Evolutionary conservation across 2,113 vertebrate species (phyloP).

Genomic region (Vanacampus margaritifer): DNA sequence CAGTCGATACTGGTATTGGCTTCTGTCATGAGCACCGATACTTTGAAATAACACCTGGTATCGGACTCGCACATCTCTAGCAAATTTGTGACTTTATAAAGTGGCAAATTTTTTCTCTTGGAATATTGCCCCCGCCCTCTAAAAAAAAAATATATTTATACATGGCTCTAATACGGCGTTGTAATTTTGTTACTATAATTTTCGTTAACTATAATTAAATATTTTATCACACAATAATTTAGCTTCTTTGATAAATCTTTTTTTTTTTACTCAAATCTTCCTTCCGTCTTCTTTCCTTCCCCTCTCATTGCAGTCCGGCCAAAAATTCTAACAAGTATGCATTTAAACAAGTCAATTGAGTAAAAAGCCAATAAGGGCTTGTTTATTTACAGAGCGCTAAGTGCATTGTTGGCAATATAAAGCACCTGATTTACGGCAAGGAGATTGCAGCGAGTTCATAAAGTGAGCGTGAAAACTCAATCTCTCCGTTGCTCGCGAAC

Average conservation of each 20-base stretch:
- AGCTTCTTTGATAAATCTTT: neutral
- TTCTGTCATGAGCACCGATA: too few relatives aligned
- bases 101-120: too few relatives aligned
- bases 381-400: conserved; percentile 67
- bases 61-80: too few relatives aligned
- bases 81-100: too few relatives aligned
- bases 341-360: conserved; percentile 51
- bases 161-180: too few relatives aligned
- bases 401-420: conserved; percentile 69
- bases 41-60: too few relatives aligned
- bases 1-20: too few relatives aligned
- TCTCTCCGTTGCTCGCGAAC: conserved; percentile 11
- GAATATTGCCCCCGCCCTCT: too few relatives aligned
- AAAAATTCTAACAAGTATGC: conserved; percentile 24
- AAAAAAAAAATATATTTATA: too few relatives aligned
- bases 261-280: neutral
- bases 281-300: neutral
- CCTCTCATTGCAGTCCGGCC: neutral
- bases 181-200: too few relatives aligned
- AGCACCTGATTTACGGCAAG: conserved; percentile 51
- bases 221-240: too few relatives aligned
- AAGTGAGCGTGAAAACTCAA: conserved; percentile 15
- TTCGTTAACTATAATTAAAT: too few relatives aligned
- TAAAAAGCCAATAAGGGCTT: conserved; percentile 61
- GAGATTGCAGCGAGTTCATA: conserved; percentile 37